Base-by-base conservation (phyloP, 2,888 invertebrate species). In the Apodemia zela region DNA sequence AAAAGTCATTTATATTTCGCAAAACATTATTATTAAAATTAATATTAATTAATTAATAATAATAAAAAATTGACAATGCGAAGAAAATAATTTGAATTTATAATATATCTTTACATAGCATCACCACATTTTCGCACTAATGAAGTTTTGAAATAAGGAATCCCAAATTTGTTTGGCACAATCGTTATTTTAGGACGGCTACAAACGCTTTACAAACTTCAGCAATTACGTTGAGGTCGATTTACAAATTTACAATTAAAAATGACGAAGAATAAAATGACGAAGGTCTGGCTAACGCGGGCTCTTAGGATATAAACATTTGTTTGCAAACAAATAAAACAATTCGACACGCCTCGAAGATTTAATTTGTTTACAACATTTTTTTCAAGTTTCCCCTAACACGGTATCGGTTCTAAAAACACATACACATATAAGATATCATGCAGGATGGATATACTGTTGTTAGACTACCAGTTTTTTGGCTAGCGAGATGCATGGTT, bases 151-250 rank as follows among this genome's bases (percentile, higher is more conserved):
- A 62, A 67, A 68, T 69, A 69, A 77, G 73, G 71, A 73, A 66
- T 70, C 70, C 62, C 70, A 73, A 74, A 75, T 15, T 80, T 75
- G 77, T 81, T 87, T 88, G 85, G 87, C 87, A 88, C 86, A 77
- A 68, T 71, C 82, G 82, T 78, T 86, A 78, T 72, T 75, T 64
- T 62, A 75, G 88, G 88, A 89, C 88, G 87, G 88, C 85, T 78
- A 51, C 15, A 25, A 51, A 51, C 51, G 51, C 18, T 51, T 51
- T 21, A 51, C 3, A 51, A 13, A 21, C 21, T 18, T 18, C 15
- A 51, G 13, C 6, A 21, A 25, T 21, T 5, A 15, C 18, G 11
- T 10, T 51, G 51, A 51, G 51, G 51, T 51, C 13, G 21, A 51
- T 25, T 21, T 42, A 42, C 15, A 42, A 11, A 38, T 38, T 3